A percentile compares a stretch with the other conserved stretches of the same genome.
Evolutionary conservation across 2,113 vertebrate species (phyloP).

Genomic region (Stercorarius parasiticus): DNA sequence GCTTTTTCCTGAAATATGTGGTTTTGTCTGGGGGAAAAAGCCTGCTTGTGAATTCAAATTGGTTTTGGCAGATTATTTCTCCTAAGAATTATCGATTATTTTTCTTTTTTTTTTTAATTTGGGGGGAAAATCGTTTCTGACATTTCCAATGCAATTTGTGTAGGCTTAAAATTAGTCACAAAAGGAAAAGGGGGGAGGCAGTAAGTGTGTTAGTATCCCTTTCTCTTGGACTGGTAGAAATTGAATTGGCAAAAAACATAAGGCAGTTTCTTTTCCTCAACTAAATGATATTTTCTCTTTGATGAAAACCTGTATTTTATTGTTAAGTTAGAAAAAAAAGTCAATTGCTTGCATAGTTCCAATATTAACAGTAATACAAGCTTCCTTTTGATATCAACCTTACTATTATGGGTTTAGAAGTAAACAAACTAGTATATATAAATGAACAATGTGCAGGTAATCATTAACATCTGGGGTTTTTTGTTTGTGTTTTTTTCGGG

Average conservation of each 20-base stretch:
- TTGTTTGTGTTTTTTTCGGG: neutral
- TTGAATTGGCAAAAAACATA: neutral
- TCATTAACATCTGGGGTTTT: neutral
- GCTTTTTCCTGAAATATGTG: neutral
- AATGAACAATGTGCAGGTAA: neutral
- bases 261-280: neutral
- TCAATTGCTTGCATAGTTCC: neutral
- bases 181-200: neutral
- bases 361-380: neutral
- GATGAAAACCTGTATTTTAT: neutral
- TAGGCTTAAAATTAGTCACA: neutral
- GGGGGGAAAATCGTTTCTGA: rapidly evolving
- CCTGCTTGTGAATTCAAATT: neutral
- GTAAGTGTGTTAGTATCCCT: neutral
- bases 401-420: neutral
- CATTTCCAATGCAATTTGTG: neutral
- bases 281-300: neutral
- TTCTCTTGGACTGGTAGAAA: neutral
- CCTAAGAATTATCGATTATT: neutral
- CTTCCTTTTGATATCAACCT: neutral
- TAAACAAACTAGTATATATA: neutral
- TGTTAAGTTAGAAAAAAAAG: neutral
- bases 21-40: neutral
- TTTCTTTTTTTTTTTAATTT: neutral
- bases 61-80: neutral